Evolutionary conservation across 2,797 vertebrate species (phyloP).

Genomic region (Varecia variegata): DNA sequence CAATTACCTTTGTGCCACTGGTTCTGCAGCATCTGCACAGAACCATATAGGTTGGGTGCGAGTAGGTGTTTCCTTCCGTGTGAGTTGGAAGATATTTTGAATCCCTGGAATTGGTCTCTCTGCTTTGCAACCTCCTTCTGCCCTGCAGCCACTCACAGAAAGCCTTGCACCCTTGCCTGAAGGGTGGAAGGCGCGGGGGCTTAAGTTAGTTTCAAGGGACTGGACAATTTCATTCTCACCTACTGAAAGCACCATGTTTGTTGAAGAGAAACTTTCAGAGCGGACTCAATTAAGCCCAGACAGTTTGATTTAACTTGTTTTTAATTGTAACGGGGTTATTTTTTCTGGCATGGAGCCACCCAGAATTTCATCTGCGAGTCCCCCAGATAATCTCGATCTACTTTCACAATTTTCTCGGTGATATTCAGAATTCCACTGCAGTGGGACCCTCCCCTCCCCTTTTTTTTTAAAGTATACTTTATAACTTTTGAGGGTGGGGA

Average conservation of each 20-base stretch:
- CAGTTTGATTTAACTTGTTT: conserved; percentile 81
- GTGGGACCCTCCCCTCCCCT: neutral
- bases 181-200: neutral
- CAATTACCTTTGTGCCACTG: neutral
- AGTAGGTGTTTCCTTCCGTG: neutral
- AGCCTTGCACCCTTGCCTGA: neutral
- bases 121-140: neutral
- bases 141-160: neutral
- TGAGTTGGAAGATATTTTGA: conserved; percentile 7
- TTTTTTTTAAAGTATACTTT: neutral
- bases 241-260: conserved; percentile 81
- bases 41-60: neutral
- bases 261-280: conserved; percentile 75
- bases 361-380: conserved; percentile 68
- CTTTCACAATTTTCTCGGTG: conserved; percentile 40
- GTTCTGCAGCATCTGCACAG: neutral
- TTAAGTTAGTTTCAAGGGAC: conserved; percentile 72
- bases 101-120: neutral
- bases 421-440: conserved; percentile 33
- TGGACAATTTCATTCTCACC: conserved; percentile 85
- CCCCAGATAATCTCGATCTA: conserved; percentile 66
- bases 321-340: conserved; percentile 81
- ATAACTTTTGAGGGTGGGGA: neutral
- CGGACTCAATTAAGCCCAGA: conserved; percentile 80
- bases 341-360: conserved; percentile 79